A percentile compares a stretch with the other conserved stretches of the same genome.
Conservation (phyloP, 2,113 vertebrate species). For the Irena cyanogastra region DNA sequence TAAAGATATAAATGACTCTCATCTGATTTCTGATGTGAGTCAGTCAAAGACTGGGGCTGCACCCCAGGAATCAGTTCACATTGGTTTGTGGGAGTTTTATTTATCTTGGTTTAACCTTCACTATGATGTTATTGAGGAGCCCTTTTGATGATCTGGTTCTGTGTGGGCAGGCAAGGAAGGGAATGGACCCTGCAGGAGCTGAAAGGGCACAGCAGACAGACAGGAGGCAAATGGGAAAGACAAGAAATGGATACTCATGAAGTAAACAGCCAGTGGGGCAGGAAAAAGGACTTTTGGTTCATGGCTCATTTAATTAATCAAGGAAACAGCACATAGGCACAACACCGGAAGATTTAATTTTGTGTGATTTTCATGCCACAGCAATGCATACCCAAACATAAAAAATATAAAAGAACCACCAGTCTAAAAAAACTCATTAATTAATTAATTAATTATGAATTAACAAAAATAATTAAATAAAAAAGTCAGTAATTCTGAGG, state of each 20-base stretch:
- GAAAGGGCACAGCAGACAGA: background rate
- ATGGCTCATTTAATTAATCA: background rate
- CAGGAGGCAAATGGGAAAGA: background rate
- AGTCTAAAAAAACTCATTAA: background rate
- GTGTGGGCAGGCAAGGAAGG: background rate
- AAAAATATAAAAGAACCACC: background rate
- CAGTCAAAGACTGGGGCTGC: background rate
- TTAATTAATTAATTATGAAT: too few species aligned
- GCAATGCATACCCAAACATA: fast-evolving
- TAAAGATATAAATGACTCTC: background rate
- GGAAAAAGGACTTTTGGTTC: background rate
- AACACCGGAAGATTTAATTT: background rate
- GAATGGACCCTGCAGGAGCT: background rate
- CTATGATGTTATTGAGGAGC: background rate
- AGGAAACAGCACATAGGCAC: background rate
- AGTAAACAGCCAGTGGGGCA: background rate
- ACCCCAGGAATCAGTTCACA: background rate
- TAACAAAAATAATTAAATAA: too few species aligned
- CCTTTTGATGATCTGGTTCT: background rate
- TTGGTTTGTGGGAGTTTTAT: background rate
- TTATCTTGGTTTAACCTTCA: background rate
- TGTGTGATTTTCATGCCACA: background rate
- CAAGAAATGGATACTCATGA: background rate
- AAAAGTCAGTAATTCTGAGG: background rate
- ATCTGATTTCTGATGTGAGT: background rate